phyloP scores from a whole-genome alignment of 2,888 invertebrate genomes.

The Agrotis exclamationis region DNA sequence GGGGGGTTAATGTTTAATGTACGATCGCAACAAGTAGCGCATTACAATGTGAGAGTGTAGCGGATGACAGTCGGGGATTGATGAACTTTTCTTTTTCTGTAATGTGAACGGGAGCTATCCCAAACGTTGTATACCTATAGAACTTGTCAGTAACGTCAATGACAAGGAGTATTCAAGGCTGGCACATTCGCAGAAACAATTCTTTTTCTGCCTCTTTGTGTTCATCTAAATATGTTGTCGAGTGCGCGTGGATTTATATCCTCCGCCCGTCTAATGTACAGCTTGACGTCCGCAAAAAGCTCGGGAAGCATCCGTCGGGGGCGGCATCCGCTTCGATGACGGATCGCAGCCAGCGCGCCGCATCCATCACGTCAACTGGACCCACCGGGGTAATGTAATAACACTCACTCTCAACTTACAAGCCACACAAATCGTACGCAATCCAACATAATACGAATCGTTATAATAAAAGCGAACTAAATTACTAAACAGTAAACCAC shows the following conservation, averaged over 20 bases:
- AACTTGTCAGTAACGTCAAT: not conserved
- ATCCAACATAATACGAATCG: slow-evolving; percentile 29
- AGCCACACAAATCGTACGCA: slow-evolving; percentile 3
- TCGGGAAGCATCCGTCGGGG: slow-evolving; percentile 67
- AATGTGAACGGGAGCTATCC: not conserved
- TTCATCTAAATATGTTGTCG: slow-evolving; percentile 32
- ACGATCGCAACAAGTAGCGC: slow-evolving; percentile 71
- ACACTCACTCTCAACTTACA: slow-evolving; percentile 44
- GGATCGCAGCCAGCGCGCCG: slow-evolving; percentile 67
- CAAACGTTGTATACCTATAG: not conserved
- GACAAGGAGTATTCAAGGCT: slow-evolving; percentile 1
- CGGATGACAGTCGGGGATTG: slow-evolving; percentile 52
- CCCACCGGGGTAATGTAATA: slow-evolving; percentile 45
- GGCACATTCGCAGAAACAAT: slow-evolving; percentile 19
- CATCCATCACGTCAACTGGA: slow-evolving; percentile 73
- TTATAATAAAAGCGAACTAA: slow-evolving; percentile 51
- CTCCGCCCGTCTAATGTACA: slow-evolving; percentile 66
- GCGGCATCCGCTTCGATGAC: slow-evolving; percentile 71
- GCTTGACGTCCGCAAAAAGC: slow-evolving; percentile 68
- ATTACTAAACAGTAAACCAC: slow-evolving; percentile 54
- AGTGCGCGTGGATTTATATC: slow-evolving; percentile 65
- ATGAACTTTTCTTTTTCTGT: slow-evolving; percentile 56
- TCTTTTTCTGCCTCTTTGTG: slow-evolving; percentile 18
- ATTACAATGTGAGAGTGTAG: slow-evolving; percentile 77
- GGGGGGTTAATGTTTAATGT: slow-evolving; percentile 88